Evolutionary conservation across 2,888 invertebrate genomes (phyloP), one percentile per base, ranked within the genome.

Genomic region (Archaeoteleia sp.): DNA sequence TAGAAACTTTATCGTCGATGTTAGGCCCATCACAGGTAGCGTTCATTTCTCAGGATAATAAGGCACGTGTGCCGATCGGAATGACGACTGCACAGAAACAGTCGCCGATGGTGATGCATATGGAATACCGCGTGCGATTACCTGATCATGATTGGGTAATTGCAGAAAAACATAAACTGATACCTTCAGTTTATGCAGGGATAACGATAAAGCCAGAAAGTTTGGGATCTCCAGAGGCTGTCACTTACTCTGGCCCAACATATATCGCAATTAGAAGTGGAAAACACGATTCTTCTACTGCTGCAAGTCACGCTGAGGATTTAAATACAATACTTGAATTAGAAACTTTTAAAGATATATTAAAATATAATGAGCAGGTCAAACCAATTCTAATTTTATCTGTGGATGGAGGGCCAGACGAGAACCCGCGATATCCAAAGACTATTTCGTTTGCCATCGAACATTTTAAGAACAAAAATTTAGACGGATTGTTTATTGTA

Each of bases 231-330:
- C 70, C 74, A 58, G 55, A 81, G 74, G 81, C 80, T 51, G 82
- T 85, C 14, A 48, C 74, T 34, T 83, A 82, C 62, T 76, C 73
- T 55, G 86, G 85, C n/a, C 84, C 86, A 49, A 86, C 85, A 46
- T 84, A 82, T 72, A 74, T 86, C 32, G 78, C 83, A 5, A 78
- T 82, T 8, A 32, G 79, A 8, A 73, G 72, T 48, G 78, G 74
- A 1, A 81, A 80, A 55, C 78, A 81, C 54, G 71, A 66, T 29
- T 71, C 68, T 8, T 75, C 74, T 6, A 77, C 73, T 13, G 78
- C 81, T 17, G 39, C 43, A 25, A 67, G 73, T 10, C 82, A 82
- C 67, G 71, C 72, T 9, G 9, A 8, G 12, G 81, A 83, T 48
- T 71, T 82, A 2, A 57, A 77, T 8, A 51, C 45, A 15, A 14